These are phyloP conservation scores for Cirrhinus molitorella DNA, from an alignment of 2,797 vertebrate genomes.

Conservation along the genomic window DNA sequence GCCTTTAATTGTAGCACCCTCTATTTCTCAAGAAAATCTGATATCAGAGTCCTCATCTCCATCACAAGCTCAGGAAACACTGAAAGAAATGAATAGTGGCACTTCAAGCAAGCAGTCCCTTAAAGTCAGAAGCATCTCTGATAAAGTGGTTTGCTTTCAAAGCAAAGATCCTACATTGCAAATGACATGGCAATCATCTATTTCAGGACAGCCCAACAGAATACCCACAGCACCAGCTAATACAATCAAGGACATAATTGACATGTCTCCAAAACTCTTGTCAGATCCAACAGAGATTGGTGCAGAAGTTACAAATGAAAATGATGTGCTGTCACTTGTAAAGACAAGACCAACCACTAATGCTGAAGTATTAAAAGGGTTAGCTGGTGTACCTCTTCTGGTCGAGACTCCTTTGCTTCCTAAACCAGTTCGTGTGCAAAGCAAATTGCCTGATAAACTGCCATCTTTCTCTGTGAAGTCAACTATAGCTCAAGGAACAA, in stretches of 20 bases:
- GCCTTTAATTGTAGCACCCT: conserved; percentile 15
- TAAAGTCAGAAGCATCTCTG: neutral
- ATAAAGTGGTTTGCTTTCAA: neutral
- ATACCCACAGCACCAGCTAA: conserved; percentile 45
- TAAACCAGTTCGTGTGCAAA: conserved; percentile 20
- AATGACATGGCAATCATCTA: neutral
- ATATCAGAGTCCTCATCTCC: neutral
- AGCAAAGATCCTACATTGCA: neutral
- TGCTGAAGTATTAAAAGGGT: conserved; percentile 60
- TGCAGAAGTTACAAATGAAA: conserved; percentile 31
- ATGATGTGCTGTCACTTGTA: conserved; percentile 70
- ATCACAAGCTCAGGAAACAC: neutral
- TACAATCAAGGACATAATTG: conserved; percentile 60
- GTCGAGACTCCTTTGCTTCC: conserved; percentile 61
- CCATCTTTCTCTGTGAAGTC: conserved; percentile 14
- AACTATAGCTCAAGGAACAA: conserved; percentile 27
- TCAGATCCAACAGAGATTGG: conserved; percentile 40
- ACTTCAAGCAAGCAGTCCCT: neutral
- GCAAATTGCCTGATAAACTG: conserved; percentile 3
- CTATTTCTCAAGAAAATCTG: conserved; percentile 6
- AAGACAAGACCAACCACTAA: conserved; percentile 61
- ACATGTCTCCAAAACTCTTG: conserved; percentile 73
- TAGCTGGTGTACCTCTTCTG: conserved; percentile 72
- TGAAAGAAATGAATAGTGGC: neutral
- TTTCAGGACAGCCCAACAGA: conserved; percentile 8